A percentile compares a stretch with the other conserved stretches of the same genome.
These are phyloP conservation scores for Heteromyza rotundicornis DNA, from an alignment of 2,888 invertebrate genomes.

Conservation along the genomic window DNA sequence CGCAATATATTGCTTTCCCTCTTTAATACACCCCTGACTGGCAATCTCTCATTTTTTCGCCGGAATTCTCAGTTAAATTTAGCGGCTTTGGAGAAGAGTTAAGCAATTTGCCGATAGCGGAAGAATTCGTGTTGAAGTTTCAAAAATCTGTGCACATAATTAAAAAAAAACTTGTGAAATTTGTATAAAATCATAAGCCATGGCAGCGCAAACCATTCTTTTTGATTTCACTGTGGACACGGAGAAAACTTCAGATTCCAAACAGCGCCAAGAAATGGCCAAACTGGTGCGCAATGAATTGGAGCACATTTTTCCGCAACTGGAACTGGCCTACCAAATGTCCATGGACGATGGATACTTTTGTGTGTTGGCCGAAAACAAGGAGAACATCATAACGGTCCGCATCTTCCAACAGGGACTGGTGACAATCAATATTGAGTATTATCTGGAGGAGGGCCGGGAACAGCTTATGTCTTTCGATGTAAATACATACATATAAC, in stretches of 20 bases:
- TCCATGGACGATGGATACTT: conserved; percentile 74
- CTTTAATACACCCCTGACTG: too few relatives aligned
- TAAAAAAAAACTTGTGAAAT: neutral
- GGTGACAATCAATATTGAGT: conserved; percentile 83
- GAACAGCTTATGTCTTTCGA: conserved; percentile 77
- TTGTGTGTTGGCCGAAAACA: conserved; percentile 74
- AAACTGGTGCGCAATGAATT: conserved; percentile 73
- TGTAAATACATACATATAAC: conserved; percentile 64
- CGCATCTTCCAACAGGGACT: conserved; percentile 78
- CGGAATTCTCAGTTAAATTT: too few relatives aligned
- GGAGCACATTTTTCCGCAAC: conserved; percentile 73
- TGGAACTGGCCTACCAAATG: conserved; percentile 73
- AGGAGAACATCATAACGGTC: conserved; percentile 73
- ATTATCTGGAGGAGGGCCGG: conserved; percentile 77
- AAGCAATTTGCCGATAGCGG: too few relatives aligned
- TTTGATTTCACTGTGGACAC: conserved; percentile 81
- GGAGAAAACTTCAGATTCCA: conserved; percentile 70
- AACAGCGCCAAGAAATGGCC: conserved; percentile 71
- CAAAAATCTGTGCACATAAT: too few relatives aligned
- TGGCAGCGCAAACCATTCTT: conserved; percentile 81
- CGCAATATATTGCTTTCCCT: too few relatives aligned
- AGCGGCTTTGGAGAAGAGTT: too few relatives aligned
- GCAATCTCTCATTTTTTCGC: too few relatives aligned
- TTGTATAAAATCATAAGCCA: conserved; percentile 50
- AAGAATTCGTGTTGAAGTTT: too few relatives aligned